Evolutionary conservation across 2,888 invertebrate species (phyloP), one percentile per base, ranked within the genome.

Genomic region (Trichogramma dendrolimi): DNA sequence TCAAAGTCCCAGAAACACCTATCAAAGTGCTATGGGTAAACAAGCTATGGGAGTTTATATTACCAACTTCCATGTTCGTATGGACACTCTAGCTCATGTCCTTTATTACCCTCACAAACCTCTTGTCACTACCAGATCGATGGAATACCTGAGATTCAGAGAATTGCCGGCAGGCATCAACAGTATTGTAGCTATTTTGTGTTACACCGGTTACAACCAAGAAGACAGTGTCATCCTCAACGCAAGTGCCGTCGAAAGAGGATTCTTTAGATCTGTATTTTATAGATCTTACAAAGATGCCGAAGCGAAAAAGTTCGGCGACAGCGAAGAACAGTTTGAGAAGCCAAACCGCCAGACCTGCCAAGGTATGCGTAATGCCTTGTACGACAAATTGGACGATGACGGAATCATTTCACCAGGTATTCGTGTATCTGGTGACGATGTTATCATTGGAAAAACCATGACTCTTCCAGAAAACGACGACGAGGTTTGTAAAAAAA

Each of bases 11-110:
- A 93, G 99, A 83, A 99, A 99, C 79, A 99, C 99, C 57, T 99
- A 99, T 81, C 99, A 98, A 78, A 95, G 95, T 83, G 99, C 99
- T 92, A 99, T 99, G 99, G 99, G 99, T 82, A 99, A 99, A 83
- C 98, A 99, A 87, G 27, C 96, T 74, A 97, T 96, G 96, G 99
- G 99, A 63, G 97, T 99, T 5, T 99, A 99, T 79, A 99, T 99
- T 71, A 99, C 98, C 4, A 99, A 99, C 79, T 99, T 93, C 84
- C 99, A 99, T 80, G 97, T 98, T 6, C 86, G 99, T 71, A 99
- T 99, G 99, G 99, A 99, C 84, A 99, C 99, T 0, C 82, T 99
- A 61, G 98, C 99, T 46, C 97, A 99, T 79, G 98, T 98, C 0
- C 83, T 99, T 38, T 98, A 96, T 80, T 99, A 99, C 82, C 99